Base-by-base conservation (phyloP, 2,888 invertebrate genomes). In the Plutella xylostella region DNA sequence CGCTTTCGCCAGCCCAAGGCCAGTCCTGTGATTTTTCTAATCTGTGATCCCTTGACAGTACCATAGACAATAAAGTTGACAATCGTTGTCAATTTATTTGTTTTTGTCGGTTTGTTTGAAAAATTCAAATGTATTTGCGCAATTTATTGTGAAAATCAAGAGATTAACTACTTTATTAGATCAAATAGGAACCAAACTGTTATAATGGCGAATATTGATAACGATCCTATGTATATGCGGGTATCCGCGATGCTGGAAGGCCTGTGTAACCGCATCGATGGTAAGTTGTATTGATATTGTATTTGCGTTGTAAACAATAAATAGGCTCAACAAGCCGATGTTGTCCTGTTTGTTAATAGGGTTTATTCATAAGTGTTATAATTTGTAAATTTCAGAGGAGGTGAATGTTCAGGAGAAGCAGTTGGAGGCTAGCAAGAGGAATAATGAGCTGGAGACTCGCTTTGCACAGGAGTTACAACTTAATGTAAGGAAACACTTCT, bases 371-470 rank as follows among this genome's bases (percentile, higher is more conserved):
- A n/a, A n/a, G n/a, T n/a, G n/a, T n/a, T n/a, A n/a, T n/a, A n/a
- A n/a, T n/a, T n/a, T n/a, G n/a, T n/a, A n/a, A n/a, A 12, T 45
- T 45, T 4, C 45, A 45, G 45, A 34, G 4, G 5, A 19, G 2
- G 14, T 41, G 2, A 12, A 1, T 2, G 18, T 12, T 22, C 42
- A 38, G 20, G 28, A 42, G 21, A 35, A 44, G 30, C 30, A 21
- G 21, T 28, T 25, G 9, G 46, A 42, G 17, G 46, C 30, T 4
- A 22, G 22, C 17, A 28, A 39, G n/a, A 44, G 38, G 33, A 46
- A 46, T 6, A 18, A 28, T 15, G 46, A 48, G 42, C 21, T 46
- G n/a, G 46, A 41, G 25, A 20, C 30, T 6, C 19, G 34, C 28
- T 25, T 46, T 25, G 45, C 38, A 11, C 30, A 41, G 11, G 41